Evolutionary conservation across 2,797 vertebrate species (phyloP), one percentile per base, ranked within the genome.

Genomic region (Schizothorax lantsangensis): DNA sequence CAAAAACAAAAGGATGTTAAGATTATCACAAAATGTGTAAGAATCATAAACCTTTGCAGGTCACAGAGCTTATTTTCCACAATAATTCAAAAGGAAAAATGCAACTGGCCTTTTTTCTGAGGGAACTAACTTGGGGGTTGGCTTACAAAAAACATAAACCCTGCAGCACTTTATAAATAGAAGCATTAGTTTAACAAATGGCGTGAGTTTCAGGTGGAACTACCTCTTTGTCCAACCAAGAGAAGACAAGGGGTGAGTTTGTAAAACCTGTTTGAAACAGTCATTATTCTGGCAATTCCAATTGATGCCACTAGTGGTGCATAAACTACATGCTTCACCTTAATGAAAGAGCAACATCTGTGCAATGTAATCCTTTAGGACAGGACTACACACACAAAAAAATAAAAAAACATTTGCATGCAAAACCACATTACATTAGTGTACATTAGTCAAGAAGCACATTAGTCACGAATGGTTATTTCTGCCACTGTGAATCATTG

Each of bases 401-500:
- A 47, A 66, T 30, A 40, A 79, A 62, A 21, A 52, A 23, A 5
- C 3, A 73, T 75, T 66, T 52, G 82, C 82, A 64, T 84, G 14
- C 11, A 62, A 40, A 74, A 12, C 71, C 52, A 36, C 36, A 36
- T 36, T 36, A 36, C 36, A 36, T 36, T 36, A 36, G 36, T 36
- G 36, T 36, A 36, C 36, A 36, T 36, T 6, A 11, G 6, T 10
- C 43, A 45, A 38, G 30, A 26, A 52, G 30, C 64, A 79, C 52
- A 74, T 26, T 12, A 52, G 17, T 49, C 73, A 45, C 64, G 14
- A 72, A 26, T 62, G 26, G 36, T 15, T 45, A 57, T 71, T 57
- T 79, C 64, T 71, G 26, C 19, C n/a, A 59, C 36, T 15, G 64
- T 40, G 45, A 81, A 26, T 78, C 62, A 84, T 15, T 84, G 43